Base-by-base conservation (phyloP, 2,797 vertebrate genomes). In the Spinibarbus caldwelli region DNA sequence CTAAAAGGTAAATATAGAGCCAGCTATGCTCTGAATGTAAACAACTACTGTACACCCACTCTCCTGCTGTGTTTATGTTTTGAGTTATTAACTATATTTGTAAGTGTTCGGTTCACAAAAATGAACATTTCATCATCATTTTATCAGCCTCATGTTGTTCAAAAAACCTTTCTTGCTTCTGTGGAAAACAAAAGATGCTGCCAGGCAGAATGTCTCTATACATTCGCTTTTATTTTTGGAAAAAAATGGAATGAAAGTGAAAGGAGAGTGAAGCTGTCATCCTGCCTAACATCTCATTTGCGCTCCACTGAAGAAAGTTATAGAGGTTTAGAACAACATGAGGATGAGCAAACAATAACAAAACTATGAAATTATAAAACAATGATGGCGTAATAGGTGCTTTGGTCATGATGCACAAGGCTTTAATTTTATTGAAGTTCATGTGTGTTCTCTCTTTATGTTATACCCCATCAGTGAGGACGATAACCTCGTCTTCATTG, bases 1-100 rank as follows among this genome's bases (percentile, higher is more conserved):
- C 94, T 90, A 97, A 94, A 96, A 97, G 96, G 97, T 97, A 96
- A 92, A 41, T 64, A 59, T 1, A 6, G 4, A 14, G 12, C 2
- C 26, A 75, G 23, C 34, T 38, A 2, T 80, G 6, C 34, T 52
- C 4, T 71, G 47, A 82, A 72, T 82, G 66, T 82, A 59, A 82
- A 21, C 79, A 38, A 4, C 3, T 43, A 38, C 77, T 66, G 57
- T 31, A 68, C n/a, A 21, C 26, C 21, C 19, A 31, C 78, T 21
- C 1, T 0, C 23, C 9, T 64, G 14, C 57, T 64, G 43, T 66
- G 12, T 2, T 41, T 52, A 15, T 82, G 12, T 15, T 17, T 59
- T 29, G 34, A 57, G 49, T 57, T 29, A 38, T 71, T 21, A 43
- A 5, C 19, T 43, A 12, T 41, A 70, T 26, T 11, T 17, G 19